phyloP scores from a whole-genome alignment of 2,797 vertebrate genomes.

The Rhinella marina region DNA sequence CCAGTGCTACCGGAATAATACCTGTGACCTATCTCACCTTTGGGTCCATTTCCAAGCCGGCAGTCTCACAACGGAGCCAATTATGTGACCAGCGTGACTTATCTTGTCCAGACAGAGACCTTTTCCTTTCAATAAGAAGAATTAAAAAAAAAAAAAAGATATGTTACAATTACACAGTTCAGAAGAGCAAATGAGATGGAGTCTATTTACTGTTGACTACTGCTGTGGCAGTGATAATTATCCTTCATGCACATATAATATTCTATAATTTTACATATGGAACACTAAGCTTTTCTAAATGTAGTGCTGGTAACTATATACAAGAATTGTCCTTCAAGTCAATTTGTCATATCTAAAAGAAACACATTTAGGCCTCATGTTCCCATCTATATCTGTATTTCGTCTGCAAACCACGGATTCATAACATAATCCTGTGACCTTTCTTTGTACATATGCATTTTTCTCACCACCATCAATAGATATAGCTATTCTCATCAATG shows the following conservation, averaged over 20 bases:
- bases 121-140: constrained; percentile 52
- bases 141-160: not conserved
- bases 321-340: not conserved
- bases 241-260: not conserved
- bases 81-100: constrained; percentile 40
- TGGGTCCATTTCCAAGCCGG: constrained; percentile 51
- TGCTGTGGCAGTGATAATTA: not conserved
- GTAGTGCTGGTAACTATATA: not conserved
- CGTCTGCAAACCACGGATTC: too few relatives aligned
- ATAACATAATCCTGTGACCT: too few relatives aligned
- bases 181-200: constrained; percentile 11
- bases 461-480: too few relatives aligned
- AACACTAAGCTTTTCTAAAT: not conserved
- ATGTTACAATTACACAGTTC: constrained; percentile 32
- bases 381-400: too few relatives aligned
- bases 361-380: not conserved
- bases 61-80: constrained; percentile 46
- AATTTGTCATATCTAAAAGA: not conserved
- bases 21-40: constrained; percentile 48
- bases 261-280: not conserved
- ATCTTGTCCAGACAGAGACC: constrained; percentile 42
- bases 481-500: too few relatives aligned
- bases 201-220: constrained; percentile 17
- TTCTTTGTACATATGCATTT: too few relatives aligned
- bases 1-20: constrained; percentile 33